Base-by-base conservation (phyloP, 2,888 invertebrate genomes). In the Chymomyza fuscimana region DNA sequence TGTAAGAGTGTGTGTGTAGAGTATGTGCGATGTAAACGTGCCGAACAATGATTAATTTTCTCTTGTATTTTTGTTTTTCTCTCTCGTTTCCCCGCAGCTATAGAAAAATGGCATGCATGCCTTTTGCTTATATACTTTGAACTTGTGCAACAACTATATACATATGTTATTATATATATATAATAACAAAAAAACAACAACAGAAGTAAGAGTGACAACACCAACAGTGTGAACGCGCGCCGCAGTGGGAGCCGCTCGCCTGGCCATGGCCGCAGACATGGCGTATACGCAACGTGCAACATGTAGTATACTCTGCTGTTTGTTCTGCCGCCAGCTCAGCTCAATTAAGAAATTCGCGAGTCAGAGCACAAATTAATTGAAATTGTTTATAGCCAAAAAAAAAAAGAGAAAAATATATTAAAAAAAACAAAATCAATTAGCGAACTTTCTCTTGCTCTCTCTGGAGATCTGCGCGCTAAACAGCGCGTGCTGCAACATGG, bases 31-130 rank as follows among this genome's bases (percentile, higher is more conserved):
- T n/a, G 68, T 73, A 77, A 83, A 83, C 80, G 76, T 83, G 80
- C 80, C 79, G 70, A 79, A 83, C 76, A 60, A 82, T 86, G 83
- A 83, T 86, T 83, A 83, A 86, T 81, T 73, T 73, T 51, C 58
- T 67, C 29, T 70, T 68, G 73, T 69, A 71, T 71, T 71, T 73
- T 72, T 74, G 58, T 68, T 62, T 65, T 70, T 56, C 59, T 68
- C 46, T 32, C 7, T 32, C 60, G 69, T 60, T 69, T 66, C 62
- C 64, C 65, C 60, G 61, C 67, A 77, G 70, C 67, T 51, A 70
- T 65, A 73, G 50, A 16, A 58, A 72, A 12, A 69, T 65, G 69
- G 50, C 69, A 46, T 52, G 40, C 36, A n/a, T 66, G 60, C 32
- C 32, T 32, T 32, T 32, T 63, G 25, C 58, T 19, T 32, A 62